Conservation (phyloP, 1,140 invertebrate species). For the Pentalonia nigronervosa region DNA sequence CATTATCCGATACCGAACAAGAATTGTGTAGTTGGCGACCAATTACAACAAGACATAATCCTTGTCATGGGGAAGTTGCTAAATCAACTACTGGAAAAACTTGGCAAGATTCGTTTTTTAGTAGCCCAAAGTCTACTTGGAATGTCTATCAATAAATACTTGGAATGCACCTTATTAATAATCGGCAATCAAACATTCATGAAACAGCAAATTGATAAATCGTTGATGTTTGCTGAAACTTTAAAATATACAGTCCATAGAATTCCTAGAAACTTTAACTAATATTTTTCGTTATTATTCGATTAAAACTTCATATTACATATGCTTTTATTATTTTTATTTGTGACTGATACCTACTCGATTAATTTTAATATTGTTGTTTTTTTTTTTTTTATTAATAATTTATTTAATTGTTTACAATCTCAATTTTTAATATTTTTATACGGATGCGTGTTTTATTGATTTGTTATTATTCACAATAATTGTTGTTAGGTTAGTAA, state of each 20-base stretch:
- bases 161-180: conserved; percentile 34
- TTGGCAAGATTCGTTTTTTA: background rate
- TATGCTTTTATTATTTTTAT: background rate
- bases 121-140: background rate
- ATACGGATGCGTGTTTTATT: no score
- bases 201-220: background rate
- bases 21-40: conserved; percentile 35
- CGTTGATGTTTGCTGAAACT: background rate
- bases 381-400: background rate
- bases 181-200: background rate
- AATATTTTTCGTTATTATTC: background rate
- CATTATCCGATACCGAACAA: conserved; percentile 43
- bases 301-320: background rate
- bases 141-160: conserved; percentile 21
- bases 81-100: background rate
- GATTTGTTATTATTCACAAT: no score
- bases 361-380: background rate
- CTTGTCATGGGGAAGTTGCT: conserved; percentile 27
- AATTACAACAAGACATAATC: conserved; percentile 43
- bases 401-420: background rate
- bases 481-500: no score
- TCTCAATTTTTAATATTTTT: no score
- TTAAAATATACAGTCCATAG: background rate
- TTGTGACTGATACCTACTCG: background rate
- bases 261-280: background rate